These are phyloP conservation scores for Lycocorax pyrrhopterus DNA, from an alignment of 2,113 vertebrate species.

Conservation along the genomic window DNA sequence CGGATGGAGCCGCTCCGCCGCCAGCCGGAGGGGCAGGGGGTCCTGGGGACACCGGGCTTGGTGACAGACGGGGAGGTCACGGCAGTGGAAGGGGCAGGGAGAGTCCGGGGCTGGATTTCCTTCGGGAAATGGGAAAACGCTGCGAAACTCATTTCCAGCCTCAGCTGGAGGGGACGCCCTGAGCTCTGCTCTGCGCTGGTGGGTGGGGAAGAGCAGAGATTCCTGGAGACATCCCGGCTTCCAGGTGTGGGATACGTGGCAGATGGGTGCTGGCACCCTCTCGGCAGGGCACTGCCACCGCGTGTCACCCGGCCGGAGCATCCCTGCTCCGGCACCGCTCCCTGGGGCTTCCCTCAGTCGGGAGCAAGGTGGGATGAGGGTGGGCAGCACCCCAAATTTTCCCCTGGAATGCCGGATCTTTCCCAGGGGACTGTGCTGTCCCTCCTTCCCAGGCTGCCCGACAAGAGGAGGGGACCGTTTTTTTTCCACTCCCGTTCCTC, in stretches of 20 bases:
- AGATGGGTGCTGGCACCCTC: neutral
- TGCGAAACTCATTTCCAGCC: neutral
- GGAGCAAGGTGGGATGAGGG: fast-evolving
- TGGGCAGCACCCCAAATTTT: neutral
- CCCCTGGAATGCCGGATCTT: fast-evolving
- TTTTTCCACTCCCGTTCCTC: neutral
- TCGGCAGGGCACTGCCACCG: fast-evolving
- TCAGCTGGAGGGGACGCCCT: neutral
- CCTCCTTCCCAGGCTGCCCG: fast-evolving
- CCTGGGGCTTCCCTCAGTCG: neutral
- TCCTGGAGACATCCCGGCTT: fast-evolving
- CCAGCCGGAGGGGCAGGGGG: neutral
- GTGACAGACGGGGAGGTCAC: neutral
- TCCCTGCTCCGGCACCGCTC: neutral
- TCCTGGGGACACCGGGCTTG: neutral
- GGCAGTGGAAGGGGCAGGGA: neutral
- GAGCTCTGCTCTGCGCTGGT: neutral
- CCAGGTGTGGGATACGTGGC: fast-evolving
- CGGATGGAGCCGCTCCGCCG: neutral
- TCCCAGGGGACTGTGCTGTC: neutral
- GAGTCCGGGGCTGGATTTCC: neutral
- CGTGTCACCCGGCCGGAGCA: fast-evolving
- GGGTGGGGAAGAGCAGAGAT: fast-evolving
- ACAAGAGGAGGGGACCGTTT: neutral
- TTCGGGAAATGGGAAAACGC: neutral